Evolutionary conservation across 2,888 invertebrate species (phyloP).

Genomic region (Altica lythri): DNA sequence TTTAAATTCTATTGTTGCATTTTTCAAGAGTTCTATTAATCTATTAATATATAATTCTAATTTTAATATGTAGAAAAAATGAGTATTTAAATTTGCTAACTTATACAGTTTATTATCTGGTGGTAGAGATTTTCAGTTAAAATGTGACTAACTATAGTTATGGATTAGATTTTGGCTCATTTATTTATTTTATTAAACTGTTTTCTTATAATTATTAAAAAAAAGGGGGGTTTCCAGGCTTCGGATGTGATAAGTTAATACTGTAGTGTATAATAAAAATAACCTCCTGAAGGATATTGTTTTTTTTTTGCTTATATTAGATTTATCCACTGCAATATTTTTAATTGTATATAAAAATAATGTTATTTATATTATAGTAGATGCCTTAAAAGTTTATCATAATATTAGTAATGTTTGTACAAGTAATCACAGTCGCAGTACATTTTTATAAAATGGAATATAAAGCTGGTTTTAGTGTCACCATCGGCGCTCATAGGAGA

Average conservation of each 20-base stretch:
- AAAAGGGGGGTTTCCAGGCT: slow-evolving; percentile 16
- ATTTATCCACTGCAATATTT: slow-evolving; percentile 33
- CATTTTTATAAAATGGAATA: neutral
- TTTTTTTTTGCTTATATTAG: slow-evolving; percentile 20
- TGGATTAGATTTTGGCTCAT: slow-evolving; percentile 11
- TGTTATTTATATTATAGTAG: slow-evolving; percentile 38
- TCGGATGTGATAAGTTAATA: slow-evolving; percentile 32
- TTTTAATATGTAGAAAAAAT: too few species aligned
- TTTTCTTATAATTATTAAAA: slow-evolving; percentile 12
- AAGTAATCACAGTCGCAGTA: slow-evolving; percentile 5
- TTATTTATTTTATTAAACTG: slow-evolving; percentile 7
- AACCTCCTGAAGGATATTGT: slow-evolving; percentile 9
- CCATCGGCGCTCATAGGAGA: neutral
- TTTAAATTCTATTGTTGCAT: too few species aligned
- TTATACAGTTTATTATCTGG: slow-evolving; percentile 9
- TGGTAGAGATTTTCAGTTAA: slow-evolving; percentile 2
- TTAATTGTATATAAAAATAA: slow-evolving; percentile 34
- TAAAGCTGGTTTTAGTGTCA: neutral
- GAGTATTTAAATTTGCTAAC: too few species aligned
- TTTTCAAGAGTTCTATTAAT: too few species aligned
- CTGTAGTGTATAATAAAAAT: slow-evolving; percentile 14
- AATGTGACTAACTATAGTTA: slow-evolving; percentile 10
- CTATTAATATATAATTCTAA: too few species aligned
- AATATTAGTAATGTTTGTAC: slow-evolving; percentile 28
- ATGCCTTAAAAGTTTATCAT: slow-evolving; percentile 34